phyloP scores from a whole-genome alignment of 2,888 invertebrate species.

The Harpagoxenus sublaevis region DNA sequence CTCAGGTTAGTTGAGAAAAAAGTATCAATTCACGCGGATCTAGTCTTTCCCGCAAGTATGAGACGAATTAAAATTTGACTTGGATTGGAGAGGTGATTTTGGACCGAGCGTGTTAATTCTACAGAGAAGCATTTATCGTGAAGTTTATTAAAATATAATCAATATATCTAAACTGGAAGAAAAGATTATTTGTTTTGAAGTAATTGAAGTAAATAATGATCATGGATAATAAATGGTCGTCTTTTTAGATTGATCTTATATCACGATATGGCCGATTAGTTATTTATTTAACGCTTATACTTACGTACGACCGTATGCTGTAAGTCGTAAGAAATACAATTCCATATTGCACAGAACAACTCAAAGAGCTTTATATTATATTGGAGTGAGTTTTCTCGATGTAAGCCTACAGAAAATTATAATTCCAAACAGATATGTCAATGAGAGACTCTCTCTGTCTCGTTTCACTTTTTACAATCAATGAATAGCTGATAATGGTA shows the following conservation, averaged over 20 bases:
- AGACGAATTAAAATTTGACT: conserved; percentile 3
- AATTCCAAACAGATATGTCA: not conserved
- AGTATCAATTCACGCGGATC: conserved; percentile 37
- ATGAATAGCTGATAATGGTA: not conserved
- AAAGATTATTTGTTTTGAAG: not conserved
- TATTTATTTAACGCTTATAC: not conserved
- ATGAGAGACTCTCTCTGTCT: not conserved
- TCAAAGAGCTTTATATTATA: not conserved
- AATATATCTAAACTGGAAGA: not conserved
- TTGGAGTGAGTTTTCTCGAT: not conserved
- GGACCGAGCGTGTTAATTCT: not conserved
- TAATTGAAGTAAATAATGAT: not conserved
- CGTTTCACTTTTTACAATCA: not conserved
- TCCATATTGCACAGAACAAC: conserved; percentile 77
- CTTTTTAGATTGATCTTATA: not conserved
- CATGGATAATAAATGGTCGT: not conserved
- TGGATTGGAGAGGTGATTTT: not conserved
- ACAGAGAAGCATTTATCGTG: not conserved
- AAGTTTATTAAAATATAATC: not conserved
- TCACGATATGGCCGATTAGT: not conserved
- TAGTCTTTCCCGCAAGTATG: conserved; percentile 19
- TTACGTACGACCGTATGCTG: conserved; percentile 61
- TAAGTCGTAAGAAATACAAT: conserved; percentile 84
- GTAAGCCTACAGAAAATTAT: not conserved
- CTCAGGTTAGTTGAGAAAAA: conserved; percentile 53